Evolutionary conservation across 2,888 invertebrate species (phyloP), one percentile per base, ranked within the genome.

Genomic region (Ligdia adustata): DNA sequence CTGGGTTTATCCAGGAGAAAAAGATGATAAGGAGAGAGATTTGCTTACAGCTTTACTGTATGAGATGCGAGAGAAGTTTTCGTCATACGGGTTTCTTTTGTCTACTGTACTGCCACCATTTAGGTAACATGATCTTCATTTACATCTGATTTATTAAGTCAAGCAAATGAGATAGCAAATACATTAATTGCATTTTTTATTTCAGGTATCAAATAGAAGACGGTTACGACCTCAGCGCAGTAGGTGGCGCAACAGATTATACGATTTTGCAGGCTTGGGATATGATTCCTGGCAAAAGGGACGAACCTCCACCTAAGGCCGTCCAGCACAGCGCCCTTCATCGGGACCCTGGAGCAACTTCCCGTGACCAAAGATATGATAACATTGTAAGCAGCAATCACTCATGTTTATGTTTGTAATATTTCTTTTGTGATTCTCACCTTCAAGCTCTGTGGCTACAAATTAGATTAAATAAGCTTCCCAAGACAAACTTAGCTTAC

Each of bases 1-100:
- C 63, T 96, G 95, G 94, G 92, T 94, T 54, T 95, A 94, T 72
- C 93, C 95, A 60, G 89, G 89, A 33, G 89, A 89, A 64, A 80
- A 72, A 52, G 83, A 87, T 43, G 83, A 88, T 29, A 86, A 78
- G 33, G 93, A 92, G 72, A 93, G 89, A 69, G 91, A 91, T 9
- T 80, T 91, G 45, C 79, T 93, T 26, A 91, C 92, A 13, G 74
- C 87, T 15, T 74, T 91, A 3, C 79, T 95, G 16, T 92, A 93
- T 59, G 93, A 94, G 65, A 72, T 94, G 6, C 85, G 92, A 3
- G 92, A 91, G 60, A 91, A 92, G 27, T 91, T 95, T 63, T 88
- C 89, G 3, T 76, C 91, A 0, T 87, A 91, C 50, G 92, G 92
- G 34, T 92, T 91, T 69, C 74, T 91, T 1, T 72, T 93, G 5